Evolutionary conservation across 2,113 vertebrate genomes (phyloP).

Genomic region (Dinomys branickii): DNA sequence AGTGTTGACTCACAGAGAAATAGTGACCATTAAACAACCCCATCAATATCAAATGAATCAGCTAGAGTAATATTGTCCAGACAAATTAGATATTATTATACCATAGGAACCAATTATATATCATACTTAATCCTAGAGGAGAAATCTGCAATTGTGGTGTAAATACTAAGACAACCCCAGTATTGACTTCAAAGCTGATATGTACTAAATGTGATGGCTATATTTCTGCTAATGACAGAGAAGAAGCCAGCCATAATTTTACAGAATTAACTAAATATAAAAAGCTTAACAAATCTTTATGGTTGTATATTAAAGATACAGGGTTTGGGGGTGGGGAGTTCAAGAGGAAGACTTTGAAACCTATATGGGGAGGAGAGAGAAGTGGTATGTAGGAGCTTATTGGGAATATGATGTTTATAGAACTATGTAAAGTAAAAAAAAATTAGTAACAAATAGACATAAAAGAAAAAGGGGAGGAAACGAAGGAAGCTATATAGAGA

Average conservation of each 20-base stretch:
- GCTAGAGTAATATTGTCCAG: neutral
- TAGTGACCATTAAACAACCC: neutral
- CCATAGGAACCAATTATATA: neutral
- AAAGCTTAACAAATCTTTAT: neutral
- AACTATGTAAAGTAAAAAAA: neutral
- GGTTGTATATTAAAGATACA: neutral
- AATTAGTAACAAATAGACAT: neutral
- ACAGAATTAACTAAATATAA: neutral
- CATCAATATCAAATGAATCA: neutral
- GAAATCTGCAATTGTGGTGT: neutral
- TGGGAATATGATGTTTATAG: neutral
- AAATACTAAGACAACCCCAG: neutral
- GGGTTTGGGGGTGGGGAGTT: neutral
- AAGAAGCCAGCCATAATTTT: neutral
- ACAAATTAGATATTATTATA: neutral
- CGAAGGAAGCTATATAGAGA: neutral
- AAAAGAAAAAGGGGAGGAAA: neutral
- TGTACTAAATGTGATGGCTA: neutral
- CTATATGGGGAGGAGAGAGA: neutral
- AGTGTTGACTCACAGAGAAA: neutral
- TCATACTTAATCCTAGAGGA: neutral
- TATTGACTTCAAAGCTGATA: neutral
- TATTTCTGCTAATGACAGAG: neutral
- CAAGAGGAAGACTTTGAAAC: neutral
- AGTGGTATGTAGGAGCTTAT: neutral